Conservation (phyloP, 2,113 vertebrate genomes). For the Podarcis raffonei region DNA sequence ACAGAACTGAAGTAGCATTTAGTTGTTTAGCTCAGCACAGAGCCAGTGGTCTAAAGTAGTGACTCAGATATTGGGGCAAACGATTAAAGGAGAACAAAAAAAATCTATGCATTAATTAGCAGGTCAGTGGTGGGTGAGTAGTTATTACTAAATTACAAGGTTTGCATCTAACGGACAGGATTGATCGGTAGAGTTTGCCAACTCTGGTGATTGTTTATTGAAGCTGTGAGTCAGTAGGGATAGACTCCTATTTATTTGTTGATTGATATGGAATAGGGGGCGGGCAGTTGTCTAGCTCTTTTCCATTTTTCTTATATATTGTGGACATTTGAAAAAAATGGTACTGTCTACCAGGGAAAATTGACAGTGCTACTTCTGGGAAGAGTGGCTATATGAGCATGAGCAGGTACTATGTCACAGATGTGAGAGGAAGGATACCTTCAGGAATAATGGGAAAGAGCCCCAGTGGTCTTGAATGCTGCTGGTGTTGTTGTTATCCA, state of each 20-base stretch:
- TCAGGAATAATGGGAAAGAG: not conserved
- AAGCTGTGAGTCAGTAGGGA: slow-evolving; percentile 50
- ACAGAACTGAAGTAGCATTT: slow-evolving; percentile 73
- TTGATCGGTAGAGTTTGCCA: slow-evolving; percentile 62
- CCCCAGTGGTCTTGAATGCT: not conserved
- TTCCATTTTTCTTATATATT: slow-evolving; percentile 22
- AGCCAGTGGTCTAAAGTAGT: slow-evolving; percentile 76
- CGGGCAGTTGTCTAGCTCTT: slow-evolving; percentile 26
- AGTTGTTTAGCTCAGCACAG: slow-evolving; percentile 70
- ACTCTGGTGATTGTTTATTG: slow-evolving; percentile 45
- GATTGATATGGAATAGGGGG: slow-evolving; percentile 51
- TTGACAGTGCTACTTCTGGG: slow-evolving; percentile 10
- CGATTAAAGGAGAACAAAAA: slow-evolving; percentile 74
- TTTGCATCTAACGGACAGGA: slow-evolving; percentile 68
- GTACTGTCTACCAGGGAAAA: slow-evolving; percentile 6
- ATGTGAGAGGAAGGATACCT: not conserved
- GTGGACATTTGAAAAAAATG: slow-evolving; percentile 24
- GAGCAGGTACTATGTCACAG: not conserved
- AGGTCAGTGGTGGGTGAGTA: slow-evolving; percentile 76
- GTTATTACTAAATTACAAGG: slow-evolving; percentile 81
- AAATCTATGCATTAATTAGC: slow-evolving; percentile 82
- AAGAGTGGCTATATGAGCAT: slow-evolving; percentile 24
- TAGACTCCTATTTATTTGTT: slow-evolving; percentile 48
- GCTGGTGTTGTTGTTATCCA: not conserved
- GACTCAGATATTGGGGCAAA: slow-evolving; percentile 70